phyloP scores from a whole-genome alignment of 2,113 vertebrate genomes.

The Nettapus auritus region DNA sequence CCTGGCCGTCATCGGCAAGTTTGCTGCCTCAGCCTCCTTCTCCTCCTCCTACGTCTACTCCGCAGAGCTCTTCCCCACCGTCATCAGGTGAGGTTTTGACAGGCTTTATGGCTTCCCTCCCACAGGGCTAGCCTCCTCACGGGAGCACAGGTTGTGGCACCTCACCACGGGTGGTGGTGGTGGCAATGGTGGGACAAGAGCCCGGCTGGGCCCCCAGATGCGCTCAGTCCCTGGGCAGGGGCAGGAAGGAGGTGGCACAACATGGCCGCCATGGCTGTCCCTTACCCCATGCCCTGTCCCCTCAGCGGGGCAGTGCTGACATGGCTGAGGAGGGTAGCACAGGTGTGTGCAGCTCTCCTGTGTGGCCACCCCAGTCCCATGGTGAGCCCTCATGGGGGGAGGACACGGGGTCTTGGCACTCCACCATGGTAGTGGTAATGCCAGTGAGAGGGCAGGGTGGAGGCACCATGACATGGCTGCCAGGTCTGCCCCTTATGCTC shows the following conservation, averaged over 20 bases:
- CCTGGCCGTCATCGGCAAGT: constrained; percentile 81
- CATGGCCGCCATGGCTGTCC: no score
- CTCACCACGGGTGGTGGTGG: not conserved
- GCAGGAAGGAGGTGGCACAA: not conserved
- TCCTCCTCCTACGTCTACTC: constrained; percentile 81
- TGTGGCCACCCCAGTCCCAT: no score
- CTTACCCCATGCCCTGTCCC: not conserved
- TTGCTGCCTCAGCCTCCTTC: constrained; percentile 68
- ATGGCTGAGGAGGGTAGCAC: not conserved
- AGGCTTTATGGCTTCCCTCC: fast-evolving
- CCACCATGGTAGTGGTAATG: not conserved
- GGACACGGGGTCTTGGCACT: not conserved
- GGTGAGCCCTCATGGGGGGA: not conserved
- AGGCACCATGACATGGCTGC: not conserved
- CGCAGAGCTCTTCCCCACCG: constrained; percentile 87
- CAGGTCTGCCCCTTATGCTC: not conserved
- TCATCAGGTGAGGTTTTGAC: constrained; percentile 78
- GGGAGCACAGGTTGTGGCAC: not conserved
- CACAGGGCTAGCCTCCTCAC: not conserved
- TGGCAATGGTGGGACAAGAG: not conserved
- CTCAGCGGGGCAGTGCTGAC: not conserved
- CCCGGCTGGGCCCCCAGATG: fast-evolving
- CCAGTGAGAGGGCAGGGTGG: not conserved
- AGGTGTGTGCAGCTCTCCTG: not conserved
- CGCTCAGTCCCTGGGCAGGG: not conserved